Conservation (phyloP, 2,888 invertebrate genomes). For the Entomobrya proxima region DNA sequence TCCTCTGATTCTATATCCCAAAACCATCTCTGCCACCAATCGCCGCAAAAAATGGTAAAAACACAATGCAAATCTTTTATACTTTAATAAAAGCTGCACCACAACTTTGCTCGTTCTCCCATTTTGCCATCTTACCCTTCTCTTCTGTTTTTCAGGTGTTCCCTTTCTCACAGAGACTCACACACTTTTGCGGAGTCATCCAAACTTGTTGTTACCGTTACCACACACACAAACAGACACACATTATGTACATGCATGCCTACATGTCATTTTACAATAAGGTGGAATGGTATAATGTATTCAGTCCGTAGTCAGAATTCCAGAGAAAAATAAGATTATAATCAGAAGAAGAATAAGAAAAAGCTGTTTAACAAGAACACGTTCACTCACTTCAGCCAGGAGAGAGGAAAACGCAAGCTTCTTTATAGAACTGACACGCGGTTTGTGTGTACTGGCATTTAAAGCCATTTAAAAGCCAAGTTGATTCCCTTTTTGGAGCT, state of each 20-base stretch:
- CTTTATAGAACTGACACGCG: no score
- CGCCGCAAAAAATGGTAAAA: background rate
- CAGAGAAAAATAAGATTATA: background rate
- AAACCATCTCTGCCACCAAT: background rate
- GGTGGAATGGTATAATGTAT: no score
- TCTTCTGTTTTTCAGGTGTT: background rate
- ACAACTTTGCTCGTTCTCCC: background rate
- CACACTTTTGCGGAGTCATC: background rate
- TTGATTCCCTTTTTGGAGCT: no score
- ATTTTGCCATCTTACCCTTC: background rate
- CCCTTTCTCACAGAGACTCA: background rate
- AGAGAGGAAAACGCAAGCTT: background rate
- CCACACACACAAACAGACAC: background rate
- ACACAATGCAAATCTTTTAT: background rate
- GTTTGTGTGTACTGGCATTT: no score
- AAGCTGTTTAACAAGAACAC: background rate
- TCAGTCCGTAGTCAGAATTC: background rate
- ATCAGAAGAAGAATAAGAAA: background rate
- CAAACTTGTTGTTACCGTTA: conserved; percentile 8
- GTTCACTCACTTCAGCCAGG: background rate
- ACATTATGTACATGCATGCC: background rate
- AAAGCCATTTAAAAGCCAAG: no score
- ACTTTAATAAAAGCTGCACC: background rate
- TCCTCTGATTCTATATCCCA: background rate
- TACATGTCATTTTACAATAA: background rate